Base-by-base conservation (phyloP, 2,113 vertebrate species). In the Phylloscopus trochiloides region DNA sequence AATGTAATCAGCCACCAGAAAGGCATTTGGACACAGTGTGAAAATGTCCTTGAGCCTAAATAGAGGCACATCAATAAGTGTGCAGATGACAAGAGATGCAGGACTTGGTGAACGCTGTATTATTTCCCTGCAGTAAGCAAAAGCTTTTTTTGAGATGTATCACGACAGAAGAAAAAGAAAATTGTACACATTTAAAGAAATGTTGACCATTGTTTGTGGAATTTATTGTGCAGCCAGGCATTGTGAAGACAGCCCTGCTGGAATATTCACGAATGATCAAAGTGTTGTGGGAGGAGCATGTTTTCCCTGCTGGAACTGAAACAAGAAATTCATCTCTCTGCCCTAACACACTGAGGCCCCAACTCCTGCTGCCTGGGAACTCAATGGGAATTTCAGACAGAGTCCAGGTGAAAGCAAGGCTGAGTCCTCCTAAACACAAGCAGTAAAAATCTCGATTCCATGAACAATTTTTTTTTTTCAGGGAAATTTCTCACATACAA, bases 11-110 rank as follows among this genome's bases (percentile, higher is more conserved):
- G 72, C 66, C 85, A 66, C 54, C 74, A 77, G 62, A 93, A 93
- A 96, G 74, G 45, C 29, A 77, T 63, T 72, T 70, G 70, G 92
- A 92, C 61, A 63, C 26, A 63, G 78, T 58, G 76, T 32, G 84
- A 97, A 95, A 92, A 51, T 68, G 82, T 92, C 81, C 78, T 96
- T 95, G 62, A 94, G 32, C 47, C 86, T 83, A 92, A 95, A 72
- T 5, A 77, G 80, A 86, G 86, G 32, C n/a, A 88, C 61, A 78
- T 95, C 88, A 94, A 22, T 88, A 93, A 92, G 12, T 26, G 50
- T 73, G 68, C 59, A 83, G 87, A 90, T 92, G 89, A 94, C 24
- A 73, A 51, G 65, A 48, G 40, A 21, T 50, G 29, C 3, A 93
- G 67, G 82, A 70, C 38, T 12, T 80, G 22, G 32, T 29, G 51